These are phyloP conservation scores for Microchirus variegatus DNA, from an alignment of 2,797 vertebrate species.

Conservation along the genomic window DNA sequence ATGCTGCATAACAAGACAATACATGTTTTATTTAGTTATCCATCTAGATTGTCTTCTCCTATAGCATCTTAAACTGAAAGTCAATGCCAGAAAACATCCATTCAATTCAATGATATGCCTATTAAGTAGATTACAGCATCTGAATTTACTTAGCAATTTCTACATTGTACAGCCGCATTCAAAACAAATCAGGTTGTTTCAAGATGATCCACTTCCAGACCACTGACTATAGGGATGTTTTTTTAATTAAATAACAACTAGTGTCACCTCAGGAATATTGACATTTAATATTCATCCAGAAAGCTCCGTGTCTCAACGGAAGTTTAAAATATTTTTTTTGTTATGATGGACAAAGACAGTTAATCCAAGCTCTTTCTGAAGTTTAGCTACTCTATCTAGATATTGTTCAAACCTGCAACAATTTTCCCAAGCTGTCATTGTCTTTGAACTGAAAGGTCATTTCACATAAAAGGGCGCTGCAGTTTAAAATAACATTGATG, in stretches of 20 bases:
- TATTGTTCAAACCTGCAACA: constrained; percentile 42
- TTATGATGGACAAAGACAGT: constrained; percentile 38
- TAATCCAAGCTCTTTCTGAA: constrained; percentile 45
- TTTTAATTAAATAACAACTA: background rate
- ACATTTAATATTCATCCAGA: constrained; percentile 33
- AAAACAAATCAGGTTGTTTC: too few relatives aligned
- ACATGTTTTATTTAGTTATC: constrained; percentile 54
- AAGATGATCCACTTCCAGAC: constrained; percentile 16
- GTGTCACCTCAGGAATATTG: constrained; percentile 23
- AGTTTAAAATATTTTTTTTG: constrained; percentile 41
- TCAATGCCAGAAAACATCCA: constrained; percentile 30
- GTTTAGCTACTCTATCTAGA: constrained; percentile 48
- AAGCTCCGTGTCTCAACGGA: constrained; percentile 43
- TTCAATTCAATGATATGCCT: constrained; percentile 18
- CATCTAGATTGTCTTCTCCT: constrained; percentile 32
- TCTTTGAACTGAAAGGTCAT: constrained; percentile 7
- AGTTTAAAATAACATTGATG: too few relatives aligned
- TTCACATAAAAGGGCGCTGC: too few relatives aligned
- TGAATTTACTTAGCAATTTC: constrained; percentile 2
- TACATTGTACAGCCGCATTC: too few relatives aligned
- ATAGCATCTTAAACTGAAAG: constrained; percentile 31
- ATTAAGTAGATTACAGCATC: constrained; percentile 24
- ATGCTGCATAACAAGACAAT: constrained; percentile 39
- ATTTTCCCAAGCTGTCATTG: constrained; percentile 31
- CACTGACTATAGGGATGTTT: background rate